phyloP scores from a whole-genome alignment of 2,113 vertebrate species.

The Sphaerodactylus townsendi region DNA sequence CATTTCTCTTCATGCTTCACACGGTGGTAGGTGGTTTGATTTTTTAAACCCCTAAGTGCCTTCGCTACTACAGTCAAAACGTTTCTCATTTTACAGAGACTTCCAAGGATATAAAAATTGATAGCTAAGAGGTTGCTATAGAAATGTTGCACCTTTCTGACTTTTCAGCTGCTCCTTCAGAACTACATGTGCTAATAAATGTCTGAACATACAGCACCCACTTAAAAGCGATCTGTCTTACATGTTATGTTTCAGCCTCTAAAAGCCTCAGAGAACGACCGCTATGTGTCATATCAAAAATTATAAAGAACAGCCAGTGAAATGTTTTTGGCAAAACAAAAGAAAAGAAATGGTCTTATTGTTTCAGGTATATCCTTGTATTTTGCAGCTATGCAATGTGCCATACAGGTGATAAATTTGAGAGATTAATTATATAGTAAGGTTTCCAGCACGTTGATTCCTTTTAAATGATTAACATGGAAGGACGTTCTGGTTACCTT shows the following conservation, averaged over 20 bases:
- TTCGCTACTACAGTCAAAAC: background rate
- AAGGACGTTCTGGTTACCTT: background rate
- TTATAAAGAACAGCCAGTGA: background rate
- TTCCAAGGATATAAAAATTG: background rate
- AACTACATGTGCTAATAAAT: background rate
- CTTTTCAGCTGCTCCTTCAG: conserved; percentile 3
- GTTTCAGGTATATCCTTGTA: background rate
- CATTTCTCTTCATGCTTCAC: background rate
- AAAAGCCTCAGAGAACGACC: background rate
- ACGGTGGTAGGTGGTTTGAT: accelerated
- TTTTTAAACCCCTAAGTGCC: conserved; percentile 48
- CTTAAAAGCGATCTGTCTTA: conserved; percentile 16
- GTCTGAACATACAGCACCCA: conserved; percentile 1
- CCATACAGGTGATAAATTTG: background rate
- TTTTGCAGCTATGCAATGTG: background rate
- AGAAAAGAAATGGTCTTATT: too few relatives aligned
- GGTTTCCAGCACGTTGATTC: conserved; percentile 44
- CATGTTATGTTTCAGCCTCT: background rate
- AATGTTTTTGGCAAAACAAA: background rate
- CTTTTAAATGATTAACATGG: conserved; percentile 54
- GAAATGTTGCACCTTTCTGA: conserved; percentile 25
- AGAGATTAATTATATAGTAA: background rate
- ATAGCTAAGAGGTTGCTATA: conserved; percentile 44
- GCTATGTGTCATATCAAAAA: background rate
- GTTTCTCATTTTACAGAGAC: conserved; percentile 17